Evolutionary conservation across 2,113 vertebrate species (phyloP).

Genomic region (Eublepharis macularius): DNA sequence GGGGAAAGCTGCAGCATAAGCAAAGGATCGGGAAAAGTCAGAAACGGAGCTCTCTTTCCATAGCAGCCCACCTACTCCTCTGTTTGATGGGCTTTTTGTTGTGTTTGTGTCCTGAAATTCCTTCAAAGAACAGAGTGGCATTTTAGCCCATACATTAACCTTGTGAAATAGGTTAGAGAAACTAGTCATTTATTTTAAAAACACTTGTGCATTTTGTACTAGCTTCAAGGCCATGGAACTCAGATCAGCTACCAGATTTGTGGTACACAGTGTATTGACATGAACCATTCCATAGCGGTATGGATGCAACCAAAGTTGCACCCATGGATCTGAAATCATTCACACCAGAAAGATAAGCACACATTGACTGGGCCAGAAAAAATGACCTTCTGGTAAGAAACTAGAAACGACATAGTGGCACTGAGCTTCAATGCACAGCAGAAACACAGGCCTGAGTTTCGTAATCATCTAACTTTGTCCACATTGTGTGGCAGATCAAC

Average conservation of each 20-base stretch:
- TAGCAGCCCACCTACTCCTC: neutral
- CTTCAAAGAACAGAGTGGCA: neutral
- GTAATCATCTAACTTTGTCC: neutral
- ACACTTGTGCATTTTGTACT: neutral
- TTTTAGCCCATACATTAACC: neutral
- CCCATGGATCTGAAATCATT: conserved; percentile 43
- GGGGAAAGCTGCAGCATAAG: neutral
- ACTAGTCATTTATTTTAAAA: neutral
- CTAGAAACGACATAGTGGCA: conserved; percentile 27
- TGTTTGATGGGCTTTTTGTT: neutral
- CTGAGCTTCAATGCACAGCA: no score
- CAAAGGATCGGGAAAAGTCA: neutral
- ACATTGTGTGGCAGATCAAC: neutral
- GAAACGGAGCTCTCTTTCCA: neutral
- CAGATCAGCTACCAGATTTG: conserved; percentile 40
- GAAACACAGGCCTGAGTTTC: no score
- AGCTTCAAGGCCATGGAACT: conserved; percentile 32
- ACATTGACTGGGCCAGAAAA: conserved; percentile 5
- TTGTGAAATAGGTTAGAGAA: neutral
- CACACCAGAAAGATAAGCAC: neutral
- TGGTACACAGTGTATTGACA: conserved; percentile 47
- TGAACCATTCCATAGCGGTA: conserved; percentile 51
- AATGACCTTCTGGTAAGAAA: conserved; percentile 51
- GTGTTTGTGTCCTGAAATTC: neutral
- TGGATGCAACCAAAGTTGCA: conserved; percentile 50